Evolutionary conservation across 2,797 vertebrate genomes (phyloP), one percentile per base, ranked within the genome.

Genomic region (Sebastes taczanowskii): DNA sequence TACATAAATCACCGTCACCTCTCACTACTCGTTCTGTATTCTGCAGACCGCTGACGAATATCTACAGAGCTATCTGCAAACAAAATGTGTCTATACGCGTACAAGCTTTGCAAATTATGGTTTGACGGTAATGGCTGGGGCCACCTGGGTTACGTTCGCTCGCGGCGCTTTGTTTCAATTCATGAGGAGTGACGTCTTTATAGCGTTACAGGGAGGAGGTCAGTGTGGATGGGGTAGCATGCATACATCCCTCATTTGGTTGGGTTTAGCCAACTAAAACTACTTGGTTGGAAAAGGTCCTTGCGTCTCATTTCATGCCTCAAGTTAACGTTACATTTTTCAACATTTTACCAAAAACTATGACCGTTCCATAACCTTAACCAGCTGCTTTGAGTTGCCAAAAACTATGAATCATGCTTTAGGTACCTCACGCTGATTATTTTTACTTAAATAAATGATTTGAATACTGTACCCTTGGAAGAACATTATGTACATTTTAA

Each of bases 1-100:
- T 8, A 11, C 71, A 73, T 77, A 69, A 77, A 80, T 89, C 84
- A 38, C 58, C 23, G 69, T 73, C 79, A 29, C 67, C 63, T 74
- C 49, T 65, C 46, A 1, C 11, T 9, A 2, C 46, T 46, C 23
- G 16, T 11, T 42, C 65, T 20, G 71, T 61, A 56, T 11, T 42
- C 65, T 22, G 71, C 65, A 52, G 34, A 73, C 9, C 7, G 3
- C 27, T 9, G 22, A 34, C 22, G 3, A 23, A 71, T n/a, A 20
- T 3, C 16, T 10, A 29, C 60, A 56, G 8, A 58, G 29, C 29
- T 11, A 1, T 55, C 32, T 35, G 32, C n/a, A 38, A 38, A 8
- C 25, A 23, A 30, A 67, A 32, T 18, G 65, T 11, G 8, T 46
- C 42, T 16, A 11, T 11, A 46, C n/a, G 11, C 52, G 60, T 20